Evolutionary conservation across 2,888 invertebrate genomes (phyloP), one percentile per base, ranked within the genome.

Genomic region (Nomada ferruginata): DNA sequence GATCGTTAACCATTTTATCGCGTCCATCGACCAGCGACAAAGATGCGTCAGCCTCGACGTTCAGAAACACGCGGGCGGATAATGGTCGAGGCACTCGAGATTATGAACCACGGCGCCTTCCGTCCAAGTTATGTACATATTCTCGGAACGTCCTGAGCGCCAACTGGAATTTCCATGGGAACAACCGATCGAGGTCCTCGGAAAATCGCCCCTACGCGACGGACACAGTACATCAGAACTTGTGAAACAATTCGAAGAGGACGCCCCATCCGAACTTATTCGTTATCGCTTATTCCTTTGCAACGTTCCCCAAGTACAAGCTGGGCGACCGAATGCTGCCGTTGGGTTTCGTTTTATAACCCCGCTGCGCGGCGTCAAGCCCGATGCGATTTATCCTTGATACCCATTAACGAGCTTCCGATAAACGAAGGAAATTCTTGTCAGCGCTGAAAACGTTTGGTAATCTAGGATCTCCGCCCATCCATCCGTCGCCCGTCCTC

Each of bases 331-430:
- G 7, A 55, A 63, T 59, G 29, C 44, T 44, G 65, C 2, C 15
- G 42, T 63, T 53, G 26, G 53, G 59, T 66, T 55, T 61, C 75
- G 68, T 68, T 68, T 63, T 47, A 29, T 52, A 68, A 63, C 23
- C 63, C 57, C 60, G 52, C 60, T 52, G 52, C 9, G 20, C 18
- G 47, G 20, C 77, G 66, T 70, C 79, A 72, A 65, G 36, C 79
- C 23, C 79, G 85, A 85, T 81, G 78, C 87, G 87, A 87, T 87
- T 87, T 87, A 85, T 81, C 82, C 66, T 55, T 85, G 85, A 87
- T 87, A 87, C 87, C 75, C 79, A 76, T 83, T 87, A 87, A 87
- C 87, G 87, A 87, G 87, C 84, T 87, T 81, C 85, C 87, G 82
- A 84, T 87, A 86, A 87, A 87, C 71, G 80, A 86, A 84, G 86